Evolutionary conservation across 2,113 vertebrate species (phyloP).

Genomic region (Sylvia atricapilla): DNA sequence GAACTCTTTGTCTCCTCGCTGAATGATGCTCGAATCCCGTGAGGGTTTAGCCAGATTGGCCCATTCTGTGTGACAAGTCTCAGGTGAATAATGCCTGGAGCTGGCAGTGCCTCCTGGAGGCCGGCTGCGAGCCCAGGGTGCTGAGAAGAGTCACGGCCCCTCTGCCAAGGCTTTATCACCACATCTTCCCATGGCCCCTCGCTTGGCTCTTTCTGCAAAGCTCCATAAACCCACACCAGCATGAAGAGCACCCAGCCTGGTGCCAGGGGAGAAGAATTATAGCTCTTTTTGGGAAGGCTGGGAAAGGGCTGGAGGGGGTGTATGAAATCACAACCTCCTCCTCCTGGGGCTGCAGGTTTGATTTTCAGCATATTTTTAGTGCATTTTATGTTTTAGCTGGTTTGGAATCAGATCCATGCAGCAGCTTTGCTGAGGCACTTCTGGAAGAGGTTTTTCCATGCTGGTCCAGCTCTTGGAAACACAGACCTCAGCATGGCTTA

Average conservation of each 20-base stretch:
- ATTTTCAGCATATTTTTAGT: background rate
- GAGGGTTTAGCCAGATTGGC: background rate
- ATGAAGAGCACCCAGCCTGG: background rate
- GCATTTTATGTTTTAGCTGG: background rate
- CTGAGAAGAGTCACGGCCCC: background rate
- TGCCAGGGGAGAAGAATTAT: background rate
- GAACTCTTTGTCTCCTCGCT: constrained; percentile 16
- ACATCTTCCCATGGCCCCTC: background rate
- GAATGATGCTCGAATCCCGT: background rate
- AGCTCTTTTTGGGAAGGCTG: background rate
- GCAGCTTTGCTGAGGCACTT: background rate
- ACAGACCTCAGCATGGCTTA: background rate
- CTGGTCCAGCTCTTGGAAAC: background rate
- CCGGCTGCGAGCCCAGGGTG: background rate
- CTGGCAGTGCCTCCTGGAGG: background rate
- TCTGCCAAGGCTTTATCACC: constrained; percentile 18
- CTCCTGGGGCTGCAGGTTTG: background rate
- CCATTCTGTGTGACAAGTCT: constrained; percentile 6
- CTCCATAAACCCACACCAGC: background rate
- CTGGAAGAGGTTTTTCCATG: background rate
- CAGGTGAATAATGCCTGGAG: background rate
- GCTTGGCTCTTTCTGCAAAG: background rate
- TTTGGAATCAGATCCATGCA: background rate
- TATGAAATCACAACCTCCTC: background rate
- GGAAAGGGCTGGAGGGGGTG: background rate